Evolutionary conservation across 1,140 invertebrate species (phyloP).

Genomic region (Teleopsis dalmanni): DNA sequence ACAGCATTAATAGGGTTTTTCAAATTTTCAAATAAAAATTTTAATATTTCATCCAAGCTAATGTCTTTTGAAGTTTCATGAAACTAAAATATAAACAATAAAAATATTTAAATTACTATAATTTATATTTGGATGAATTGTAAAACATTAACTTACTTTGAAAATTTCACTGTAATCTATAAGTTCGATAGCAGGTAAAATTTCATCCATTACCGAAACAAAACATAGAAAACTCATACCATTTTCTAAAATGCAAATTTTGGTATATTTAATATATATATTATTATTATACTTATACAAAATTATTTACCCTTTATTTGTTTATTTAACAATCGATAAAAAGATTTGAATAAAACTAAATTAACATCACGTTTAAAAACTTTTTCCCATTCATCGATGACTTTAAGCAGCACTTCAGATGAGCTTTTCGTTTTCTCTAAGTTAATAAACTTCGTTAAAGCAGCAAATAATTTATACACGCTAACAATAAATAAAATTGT

Average conservation of each 20-base stretch:
- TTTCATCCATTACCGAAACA: too few relatives aligned
- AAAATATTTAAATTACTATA: not conserved
- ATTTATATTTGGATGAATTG: not conserved
- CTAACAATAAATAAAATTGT: constrained; percentile 47
- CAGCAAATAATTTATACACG: constrained; percentile 48
- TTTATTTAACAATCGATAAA: constrained; percentile 44
- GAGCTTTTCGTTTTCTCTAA: constrained; percentile 45
- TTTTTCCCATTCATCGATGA: constrained; percentile 55
- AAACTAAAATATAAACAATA: constrained; percentile 17
- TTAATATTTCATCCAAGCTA: constrained; percentile 30
- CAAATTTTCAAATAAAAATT: constrained; percentile 32
- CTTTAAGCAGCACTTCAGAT: constrained; percentile 42
- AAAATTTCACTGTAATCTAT: constrained; percentile 31
- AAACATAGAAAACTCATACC: too few relatives aligned
- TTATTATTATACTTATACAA: not conserved
- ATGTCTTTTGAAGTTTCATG: constrained; percentile 24
- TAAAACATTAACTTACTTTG: constrained; percentile 20
- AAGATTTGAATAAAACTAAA: constrained; percentile 44
- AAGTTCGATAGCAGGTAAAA: constrained; percentile 20
- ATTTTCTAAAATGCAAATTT: too few relatives aligned
- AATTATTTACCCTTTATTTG: not conserved
- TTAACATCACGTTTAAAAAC: constrained; percentile 50
- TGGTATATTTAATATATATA: too few relatives aligned
- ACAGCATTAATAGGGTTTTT: constrained; percentile 22
- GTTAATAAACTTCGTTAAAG: constrained; percentile 45